phyloP scores from a whole-genome alignment of 2,113 vertebrate species.

The Ia io region DNA sequence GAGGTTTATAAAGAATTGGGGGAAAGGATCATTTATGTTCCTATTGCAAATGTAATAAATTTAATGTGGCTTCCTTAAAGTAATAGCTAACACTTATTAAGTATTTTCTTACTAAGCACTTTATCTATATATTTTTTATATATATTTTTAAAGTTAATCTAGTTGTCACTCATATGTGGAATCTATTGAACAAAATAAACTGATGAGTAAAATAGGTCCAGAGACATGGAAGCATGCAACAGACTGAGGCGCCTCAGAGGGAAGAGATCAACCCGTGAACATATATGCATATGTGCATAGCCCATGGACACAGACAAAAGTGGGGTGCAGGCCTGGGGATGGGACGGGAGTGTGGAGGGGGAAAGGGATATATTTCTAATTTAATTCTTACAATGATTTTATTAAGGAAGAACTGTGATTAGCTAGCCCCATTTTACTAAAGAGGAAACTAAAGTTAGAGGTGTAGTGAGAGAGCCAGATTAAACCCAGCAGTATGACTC shows the following conservation, averaged over 20 bases:
- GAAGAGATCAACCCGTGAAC: too few species aligned
- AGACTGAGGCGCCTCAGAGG: too few species aligned
- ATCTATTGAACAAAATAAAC: too few species aligned
- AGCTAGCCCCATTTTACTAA: not conserved
- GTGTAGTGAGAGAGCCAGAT: not conserved
- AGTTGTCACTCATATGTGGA: too few species aligned
- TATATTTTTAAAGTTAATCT: too few species aligned
- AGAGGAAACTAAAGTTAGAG: not conserved
- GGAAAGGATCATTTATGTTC: not conserved
- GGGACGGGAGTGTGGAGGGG: too few species aligned
- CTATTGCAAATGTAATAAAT: not conserved
- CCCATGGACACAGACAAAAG: too few species aligned
- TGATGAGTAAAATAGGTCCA: too few species aligned
- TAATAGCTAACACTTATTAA: not conserved
- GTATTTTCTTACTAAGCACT: not conserved
- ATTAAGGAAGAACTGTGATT: not conserved
- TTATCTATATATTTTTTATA: not conserved
- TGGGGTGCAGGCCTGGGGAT: too few species aligned
- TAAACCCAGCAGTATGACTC: constrained; percentile 3
- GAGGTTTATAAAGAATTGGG: not conserved
- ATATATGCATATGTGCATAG: too few species aligned
- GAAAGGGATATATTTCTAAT: not conserved
- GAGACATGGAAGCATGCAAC: too few species aligned
- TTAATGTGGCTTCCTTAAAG: not conserved
- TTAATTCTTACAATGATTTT: not conserved